Evolutionary conservation across 2,113 vertebrate species (phyloP).

Genomic region (Pampusana beccarii): DNA sequence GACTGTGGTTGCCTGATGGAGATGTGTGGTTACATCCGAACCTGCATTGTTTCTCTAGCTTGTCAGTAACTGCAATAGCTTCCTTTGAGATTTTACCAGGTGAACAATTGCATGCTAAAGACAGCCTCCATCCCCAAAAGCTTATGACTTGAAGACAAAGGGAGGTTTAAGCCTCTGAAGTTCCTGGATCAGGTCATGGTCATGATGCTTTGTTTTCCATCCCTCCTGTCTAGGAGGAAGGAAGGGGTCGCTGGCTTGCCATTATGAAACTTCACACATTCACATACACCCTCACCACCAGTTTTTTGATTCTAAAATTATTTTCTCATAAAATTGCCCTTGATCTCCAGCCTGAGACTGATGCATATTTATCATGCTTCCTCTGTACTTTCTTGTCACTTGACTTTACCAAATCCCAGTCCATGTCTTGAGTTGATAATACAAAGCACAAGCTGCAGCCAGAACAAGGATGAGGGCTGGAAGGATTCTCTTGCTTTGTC

Average conservation of each 20-base stretch:
- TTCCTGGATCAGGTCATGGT: background rate
- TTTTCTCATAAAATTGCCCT: slow-evolving; percentile 58
- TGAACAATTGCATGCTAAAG: background rate
- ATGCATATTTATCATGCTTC: slow-evolving; percentile 55
- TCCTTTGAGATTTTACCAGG: background rate
- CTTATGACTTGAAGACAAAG: background rate
- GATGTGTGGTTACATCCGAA: background rate
- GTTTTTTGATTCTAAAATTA: background rate
- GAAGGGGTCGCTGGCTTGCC: background rate
- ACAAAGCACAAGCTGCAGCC: background rate
- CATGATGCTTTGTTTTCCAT: accelerated
- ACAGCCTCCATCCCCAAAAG: background rate
- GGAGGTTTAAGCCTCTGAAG: background rate
- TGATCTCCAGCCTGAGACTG: slow-evolving; percentile 35
- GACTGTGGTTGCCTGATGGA: background rate
- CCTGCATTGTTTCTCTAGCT: background rate
- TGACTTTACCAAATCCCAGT: slow-evolving; percentile 32
- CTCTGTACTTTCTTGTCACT: slow-evolving; percentile 33
- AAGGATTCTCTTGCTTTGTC: background rate
- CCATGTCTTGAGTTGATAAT: background rate
- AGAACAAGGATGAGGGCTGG: background rate
- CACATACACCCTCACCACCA: background rate
- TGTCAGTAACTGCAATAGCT: background rate
- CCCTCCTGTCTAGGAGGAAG: background rate
- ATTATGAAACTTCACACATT: slow-evolving; percentile 1